A percentile compares a stretch with the other conserved stretches of the same genome.
These are phyloP conservation scores for Listronotus bonariensis DNA, from an alignment of 1,140 invertebrate genomes.

Conservation along the genomic window DNA sequence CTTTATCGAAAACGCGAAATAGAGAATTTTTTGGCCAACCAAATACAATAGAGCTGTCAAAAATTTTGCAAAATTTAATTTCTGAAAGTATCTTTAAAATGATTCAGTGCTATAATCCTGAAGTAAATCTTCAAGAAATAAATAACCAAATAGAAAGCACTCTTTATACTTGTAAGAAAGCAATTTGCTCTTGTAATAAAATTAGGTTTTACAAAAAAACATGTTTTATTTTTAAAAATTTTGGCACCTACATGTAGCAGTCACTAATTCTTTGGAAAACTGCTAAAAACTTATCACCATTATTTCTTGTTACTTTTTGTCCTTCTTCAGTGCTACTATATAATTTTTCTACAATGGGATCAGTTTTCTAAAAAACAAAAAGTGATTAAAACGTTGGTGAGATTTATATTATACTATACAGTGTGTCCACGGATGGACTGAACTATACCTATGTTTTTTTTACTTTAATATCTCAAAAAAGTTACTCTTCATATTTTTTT, in stretches of 20 bases:
- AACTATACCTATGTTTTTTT: no score
- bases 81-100: conserved; percentile 13
- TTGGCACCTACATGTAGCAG: conserved; percentile 44
- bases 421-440: no score
- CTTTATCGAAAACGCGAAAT: conserved; percentile 16
- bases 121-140: neutral
- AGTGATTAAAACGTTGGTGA: no score
- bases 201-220: neutral
- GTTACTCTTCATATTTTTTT: no score
- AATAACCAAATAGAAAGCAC: conserved; percentile 11
- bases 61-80: conserved; percentile 16
- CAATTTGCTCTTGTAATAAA: conserved; percentile 14
- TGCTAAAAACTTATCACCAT: conserved; percentile 91
- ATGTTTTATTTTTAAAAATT: neutral
- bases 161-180: conserved; percentile 17
- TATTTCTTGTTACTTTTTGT: conserved; percentile 95
- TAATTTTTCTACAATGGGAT: conserved; percentile 86
- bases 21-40: conserved; percentile 14
- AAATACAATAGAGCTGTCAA: conserved; percentile 16
- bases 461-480: no score
- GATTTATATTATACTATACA: no score
- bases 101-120: conserved; percentile 2
- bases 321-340: conserved; percentile 96
- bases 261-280: conserved; percentile 79
- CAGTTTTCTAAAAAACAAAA: conserved; percentile 64